These are phyloP conservation scores for Drosophila pandora DNA, from an alignment of 1,140 invertebrate species.

Conservation along the genomic window DNA sequence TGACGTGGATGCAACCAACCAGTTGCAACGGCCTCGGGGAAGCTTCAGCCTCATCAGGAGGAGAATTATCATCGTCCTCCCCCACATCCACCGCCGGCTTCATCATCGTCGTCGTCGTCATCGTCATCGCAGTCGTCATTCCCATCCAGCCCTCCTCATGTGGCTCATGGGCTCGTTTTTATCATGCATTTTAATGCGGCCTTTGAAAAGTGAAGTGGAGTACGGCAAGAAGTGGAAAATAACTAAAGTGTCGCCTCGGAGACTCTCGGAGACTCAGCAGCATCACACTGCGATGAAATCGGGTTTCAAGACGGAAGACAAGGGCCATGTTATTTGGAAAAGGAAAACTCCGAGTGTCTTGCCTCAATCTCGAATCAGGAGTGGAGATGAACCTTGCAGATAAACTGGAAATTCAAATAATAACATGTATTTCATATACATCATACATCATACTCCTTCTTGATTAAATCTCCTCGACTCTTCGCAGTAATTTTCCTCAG, in stretches of 20 bases:
- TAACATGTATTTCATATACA: background rate
- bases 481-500: background rate
- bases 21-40: slow-evolving; percentile 64
- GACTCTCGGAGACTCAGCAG: slow-evolving; percentile 22
- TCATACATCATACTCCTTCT: background rate
- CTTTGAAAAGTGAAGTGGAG: slow-evolving; percentile 81
- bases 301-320: too few species aligned
- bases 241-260: slow-evolving; percentile 77
- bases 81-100: slow-evolving; percentile 17
- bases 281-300: slow-evolving; percentile 17
- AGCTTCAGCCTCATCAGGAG: slow-evolving; percentile 35
- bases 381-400: background rate
- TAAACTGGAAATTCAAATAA: background rate
- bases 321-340: background rate
- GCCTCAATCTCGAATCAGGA: too few species aligned
- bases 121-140: slow-evolving; percentile 27
- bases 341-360: background rate
- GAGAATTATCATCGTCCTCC: slow-evolving; percentile 40
- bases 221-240: slow-evolving; percentile 78
- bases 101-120: slow-evolving; percentile 26
- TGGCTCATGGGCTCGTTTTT: slow-evolving; percentile 61
- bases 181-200: slow-evolving; percentile 79
- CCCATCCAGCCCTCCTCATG: slow-evolving; percentile 31
- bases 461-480: background rate
- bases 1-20: slow-evolving; percentile 53